These are phyloP conservation scores for Microchrysa polita DNA, from an alignment of 2,888 invertebrate species.

Conservation along the genomic window DNA sequence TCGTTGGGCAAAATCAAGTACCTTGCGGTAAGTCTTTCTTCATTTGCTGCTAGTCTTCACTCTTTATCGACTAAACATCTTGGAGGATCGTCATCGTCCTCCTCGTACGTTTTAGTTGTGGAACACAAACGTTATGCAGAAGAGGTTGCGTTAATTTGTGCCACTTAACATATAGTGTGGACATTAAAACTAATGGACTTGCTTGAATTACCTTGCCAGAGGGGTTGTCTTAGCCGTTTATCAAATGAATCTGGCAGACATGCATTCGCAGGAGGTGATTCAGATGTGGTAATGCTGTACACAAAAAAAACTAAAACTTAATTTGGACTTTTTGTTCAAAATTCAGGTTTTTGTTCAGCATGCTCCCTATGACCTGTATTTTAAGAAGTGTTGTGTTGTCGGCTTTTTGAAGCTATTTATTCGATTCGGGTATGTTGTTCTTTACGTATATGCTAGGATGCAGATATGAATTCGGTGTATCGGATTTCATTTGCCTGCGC, in stretches of 20 bases:
- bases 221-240: constrained; percentile 38
- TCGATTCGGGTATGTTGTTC: constrained; percentile 1
- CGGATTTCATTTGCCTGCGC: constrained; percentile 20
- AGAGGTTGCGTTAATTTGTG: constrained; percentile 43
- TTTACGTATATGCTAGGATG: constrained; percentile 3
- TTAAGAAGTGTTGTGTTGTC: neutral
- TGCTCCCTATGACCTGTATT: neutral
- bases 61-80: neutral
- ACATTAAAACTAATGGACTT: constrained; percentile 48
- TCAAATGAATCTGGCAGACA: neutral
- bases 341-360: constrained; percentile 27
- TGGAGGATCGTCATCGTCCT: too few relatives aligned
- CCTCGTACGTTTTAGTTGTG: too few relatives aligned
- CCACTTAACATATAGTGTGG: constrained; percentile 42
- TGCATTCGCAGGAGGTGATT: neutral
- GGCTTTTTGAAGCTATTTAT: neutral
- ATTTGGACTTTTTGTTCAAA: neutral
- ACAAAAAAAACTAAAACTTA: neutral
- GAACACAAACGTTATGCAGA: neutral
- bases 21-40: constrained; percentile 7
- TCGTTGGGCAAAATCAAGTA: neutral
- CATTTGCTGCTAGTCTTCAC: neutral
- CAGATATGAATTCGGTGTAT: constrained; percentile 19
- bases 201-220: constrained; percentile 46
- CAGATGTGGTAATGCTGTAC: neutral